Percentiles rank a stretch among this genome's conserved stretches.
These are phyloP conservation scores for Megalops cyprinoides DNA, from an alignment of 2,797 vertebrate species.

Conservation along the genomic window DNA sequence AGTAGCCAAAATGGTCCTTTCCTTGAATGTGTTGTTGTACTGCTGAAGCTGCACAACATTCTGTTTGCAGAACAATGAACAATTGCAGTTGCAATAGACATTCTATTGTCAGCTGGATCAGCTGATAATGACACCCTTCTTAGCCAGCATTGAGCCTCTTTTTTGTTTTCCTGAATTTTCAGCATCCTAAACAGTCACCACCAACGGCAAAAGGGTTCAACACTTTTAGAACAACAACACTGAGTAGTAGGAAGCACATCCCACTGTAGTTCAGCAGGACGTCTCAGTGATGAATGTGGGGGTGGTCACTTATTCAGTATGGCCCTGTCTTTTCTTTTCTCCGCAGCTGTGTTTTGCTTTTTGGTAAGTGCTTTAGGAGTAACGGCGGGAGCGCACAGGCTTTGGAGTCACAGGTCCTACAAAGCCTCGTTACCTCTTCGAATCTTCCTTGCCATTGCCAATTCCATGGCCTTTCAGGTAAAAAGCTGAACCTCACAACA, in stretches of 20 bases:
- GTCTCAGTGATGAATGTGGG: not conserved
- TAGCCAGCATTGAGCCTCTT: constrained; percentile 6
- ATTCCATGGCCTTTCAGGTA: constrained; percentile 97
- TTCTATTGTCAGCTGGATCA: constrained; percentile 30
- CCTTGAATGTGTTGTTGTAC: not conserved
- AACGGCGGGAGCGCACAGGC: constrained; percentile 90
- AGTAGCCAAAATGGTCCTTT: not conserved
- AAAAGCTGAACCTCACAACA: constrained; percentile 9
- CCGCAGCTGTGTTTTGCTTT: constrained; percentile 76
- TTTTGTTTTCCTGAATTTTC: constrained; percentile 20
- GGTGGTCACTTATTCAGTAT: not conserved
- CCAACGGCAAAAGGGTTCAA: constrained; percentile 1
- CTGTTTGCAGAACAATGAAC: constrained; percentile 25
- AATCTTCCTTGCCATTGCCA: constrained; percentile 82
- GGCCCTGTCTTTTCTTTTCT: constrained; percentile 39
- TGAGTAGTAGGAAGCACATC: not conserved
- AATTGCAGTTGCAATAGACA: constrained; percentile 26
- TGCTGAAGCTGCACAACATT: constrained; percentile 23
- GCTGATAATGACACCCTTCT: constrained; percentile 18
- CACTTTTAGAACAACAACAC: not conserved
- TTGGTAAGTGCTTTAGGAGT: constrained; percentile 84
- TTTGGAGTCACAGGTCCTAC: constrained; percentile 96
- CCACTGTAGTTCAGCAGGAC: not conserved
- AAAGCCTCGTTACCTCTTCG: constrained; percentile 86
- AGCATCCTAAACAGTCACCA: constrained; percentile 11